phyloP scores from a whole-genome alignment of 2,113 vertebrate species.

The Sarotherodon lohbergeri region DNA sequence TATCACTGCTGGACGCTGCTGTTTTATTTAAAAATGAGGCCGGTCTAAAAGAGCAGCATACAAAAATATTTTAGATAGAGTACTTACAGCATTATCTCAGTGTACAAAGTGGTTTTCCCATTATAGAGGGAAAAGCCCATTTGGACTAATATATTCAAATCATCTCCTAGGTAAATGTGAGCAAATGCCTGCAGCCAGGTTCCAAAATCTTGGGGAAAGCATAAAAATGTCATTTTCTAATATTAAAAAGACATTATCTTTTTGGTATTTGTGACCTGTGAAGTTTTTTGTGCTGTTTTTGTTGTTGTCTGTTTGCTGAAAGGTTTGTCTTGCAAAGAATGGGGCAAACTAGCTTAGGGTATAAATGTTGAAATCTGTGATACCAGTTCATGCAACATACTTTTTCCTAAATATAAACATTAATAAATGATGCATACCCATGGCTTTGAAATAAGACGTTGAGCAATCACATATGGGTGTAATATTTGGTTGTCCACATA shows the following conservation, averaged over 20 bases:
- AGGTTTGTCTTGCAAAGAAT: background rate
- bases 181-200: background rate
- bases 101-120: background rate
- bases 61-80: background rate
- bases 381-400: background rate
- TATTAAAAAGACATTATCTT: background rate
- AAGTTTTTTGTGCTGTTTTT: background rate
- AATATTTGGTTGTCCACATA: background rate
- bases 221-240: background rate
- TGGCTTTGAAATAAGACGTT: background rate
- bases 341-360: background rate
- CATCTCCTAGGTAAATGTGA: background rate
- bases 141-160: background rate
- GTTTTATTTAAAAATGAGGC: background rate
- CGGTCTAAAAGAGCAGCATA: background rate
- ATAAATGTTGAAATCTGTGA: background rate
- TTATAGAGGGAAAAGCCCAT: background rate
- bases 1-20: background rate
- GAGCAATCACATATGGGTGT: background rate
- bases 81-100: background rate
- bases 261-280: background rate
- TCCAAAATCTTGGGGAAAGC: background rate
- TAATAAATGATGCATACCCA: background rate
- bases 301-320: background rate
- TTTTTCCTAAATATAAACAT: background rate